Evolutionary conservation across 2,797 vertebrate species (phyloP), one percentile per base, ranked within the genome.

Genomic region (Notoglanidium macrostoma): DNA sequence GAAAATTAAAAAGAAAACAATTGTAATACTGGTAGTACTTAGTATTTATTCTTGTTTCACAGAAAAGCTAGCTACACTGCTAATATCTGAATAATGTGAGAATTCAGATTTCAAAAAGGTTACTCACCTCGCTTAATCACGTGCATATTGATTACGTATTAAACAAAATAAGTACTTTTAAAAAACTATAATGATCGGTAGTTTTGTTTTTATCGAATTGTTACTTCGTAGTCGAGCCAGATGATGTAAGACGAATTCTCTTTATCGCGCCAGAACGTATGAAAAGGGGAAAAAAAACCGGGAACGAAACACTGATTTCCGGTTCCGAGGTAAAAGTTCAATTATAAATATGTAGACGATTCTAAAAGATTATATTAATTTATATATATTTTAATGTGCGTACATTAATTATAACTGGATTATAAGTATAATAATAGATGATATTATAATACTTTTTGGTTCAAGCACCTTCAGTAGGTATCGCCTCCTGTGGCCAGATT

Each of bases 51-150:
- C 40, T 40, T 40, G 40, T 67, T 51, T 78, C 10, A 54, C 29
- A 35, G 29, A 35, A 79, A 79, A 23, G n/a, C 6, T 10, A 17
- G 54, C 19, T 79, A 14, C 54, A 35, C 32, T 40, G 51, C 15
- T 17, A 79, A 61, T 9, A 26, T 17, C 2, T 0, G 32, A 40
- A 1, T 6, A 40, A 59, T 14, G 32, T 9, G 4, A 55, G 7
- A 35, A 73, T 74, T 85, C 40, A 63, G 3, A 4, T 55, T 55
- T 55, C 0, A 2, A 19, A 54, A 0, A 29, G 44, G 7, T 0
- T 0, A 84, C 95, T 93, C 92, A 98, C 97, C 97, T 95, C 98
- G 92, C 94, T 98, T 99, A 55, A 98, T 94, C 78, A 99, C 98
- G 89, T 98, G 96, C 98, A 98, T 99, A 87, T 81, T 93, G 87